Percentiles rank a stretch among this genome's conserved stretches.
Evolutionary conservation across 2,888 invertebrate species (phyloP).

Genomic region (Allolobophora icterica): DNA sequence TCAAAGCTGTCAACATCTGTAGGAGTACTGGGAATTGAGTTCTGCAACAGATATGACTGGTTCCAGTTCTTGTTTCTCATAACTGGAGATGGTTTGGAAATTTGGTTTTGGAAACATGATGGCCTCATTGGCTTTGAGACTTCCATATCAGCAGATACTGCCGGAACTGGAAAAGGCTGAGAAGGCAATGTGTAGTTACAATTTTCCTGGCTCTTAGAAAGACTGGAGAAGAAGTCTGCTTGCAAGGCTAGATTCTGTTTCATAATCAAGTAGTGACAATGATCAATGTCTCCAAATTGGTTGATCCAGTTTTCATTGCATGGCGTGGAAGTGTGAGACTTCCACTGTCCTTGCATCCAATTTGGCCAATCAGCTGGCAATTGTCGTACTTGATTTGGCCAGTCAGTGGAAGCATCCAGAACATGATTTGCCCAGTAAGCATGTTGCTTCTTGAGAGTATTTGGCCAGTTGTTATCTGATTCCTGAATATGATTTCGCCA

Average conservation of each 20-base stretch:
- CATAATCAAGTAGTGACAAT: not conserved
- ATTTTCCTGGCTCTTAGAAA: not conserved
- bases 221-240: not conserved
- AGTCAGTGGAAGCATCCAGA: not conserved
- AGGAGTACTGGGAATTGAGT: not conserved
- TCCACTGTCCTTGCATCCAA: not conserved
- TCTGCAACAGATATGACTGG: not conserved
- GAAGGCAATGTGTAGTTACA: not conserved
- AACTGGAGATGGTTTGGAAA: not conserved
- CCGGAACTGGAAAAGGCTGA: not conserved
- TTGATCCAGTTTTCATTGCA: conserved; percentile 17
- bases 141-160: not conserved
- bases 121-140: not conserved
- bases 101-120: not conserved
- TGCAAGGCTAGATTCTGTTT: not conserved
- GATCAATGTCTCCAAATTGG: not conserved
- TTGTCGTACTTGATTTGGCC: not conserved
- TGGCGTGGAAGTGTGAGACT: not conserved
- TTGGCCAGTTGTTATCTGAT: not conserved
- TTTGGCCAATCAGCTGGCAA: too few species aligned
- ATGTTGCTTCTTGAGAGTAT: not conserved
- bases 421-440: not conserved
- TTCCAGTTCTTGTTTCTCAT: conserved; percentile 1
- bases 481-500: not conserved
- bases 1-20: not conserved